Base-by-base conservation (phyloP, 1,140 invertebrate species). In the Microplitis mediator region DNA sequence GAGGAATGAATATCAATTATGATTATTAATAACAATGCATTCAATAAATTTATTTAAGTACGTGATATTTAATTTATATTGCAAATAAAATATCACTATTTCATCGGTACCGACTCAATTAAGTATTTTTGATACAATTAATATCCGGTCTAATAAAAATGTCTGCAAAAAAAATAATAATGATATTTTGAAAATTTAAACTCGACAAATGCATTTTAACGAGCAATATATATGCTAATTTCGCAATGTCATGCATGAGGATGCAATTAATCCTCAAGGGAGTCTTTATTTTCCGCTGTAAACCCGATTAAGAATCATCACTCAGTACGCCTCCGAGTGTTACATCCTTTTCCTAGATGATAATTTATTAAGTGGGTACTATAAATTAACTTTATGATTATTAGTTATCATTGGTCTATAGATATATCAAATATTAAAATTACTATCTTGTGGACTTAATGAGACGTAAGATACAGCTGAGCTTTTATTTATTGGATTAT, bases 171-270 rank as follows among this genome's bases (percentile, higher is more conserved):
- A 56, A 13, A 56, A 56, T 14, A 56, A 23, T 5, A 56, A 23
- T 56, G 14, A 56, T 16, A 45, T 9, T 11, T 45, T 45, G 11
- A 45, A 45, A 45, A 45, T 45, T 45, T 45, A 45, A 45, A 45
- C 5, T 45, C 39, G 39, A 45, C 39, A 45, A 45, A 23, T 45
- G 36, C 23, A 64, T 36, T 64, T 45, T 64, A 64, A 64, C 36
- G 62, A 64, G 34, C 14, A 36, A 64, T 64, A 64, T 64, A 64
- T 36, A 64, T 64, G 62, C 13, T 64, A 34, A 64, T 64, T 34
- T 13, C n/a, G 4, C 5, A 32, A 61, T 23, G 16, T 35, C 23
- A 61, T 61, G 32, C 13, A 61, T 45, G 39, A 45, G 39, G 39
- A 45, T 45, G 39, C 39, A 45, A 61, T 31, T 61, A 61, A 32